Base-by-base conservation (phyloP, 2,113 vertebrate species). In the Siniperca chuatsi region DNA sequence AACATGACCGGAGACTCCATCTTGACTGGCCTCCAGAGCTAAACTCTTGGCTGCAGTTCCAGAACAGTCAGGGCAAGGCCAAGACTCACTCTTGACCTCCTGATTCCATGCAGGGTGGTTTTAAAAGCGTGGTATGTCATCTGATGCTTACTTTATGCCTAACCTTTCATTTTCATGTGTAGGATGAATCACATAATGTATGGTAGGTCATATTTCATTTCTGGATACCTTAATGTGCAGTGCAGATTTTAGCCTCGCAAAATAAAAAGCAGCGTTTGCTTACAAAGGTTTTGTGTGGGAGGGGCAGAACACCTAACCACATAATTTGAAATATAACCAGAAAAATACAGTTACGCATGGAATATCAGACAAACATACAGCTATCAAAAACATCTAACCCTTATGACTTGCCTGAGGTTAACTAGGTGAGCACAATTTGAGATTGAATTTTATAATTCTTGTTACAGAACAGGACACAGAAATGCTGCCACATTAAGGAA, bases 21-120 rank as follows among this genome's bases (percentile, higher is more conserved):
- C 79, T 87, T 82, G 55, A 82, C 58, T 66, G 66, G 87, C 74
- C 82, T 81, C 72, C 29, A 77, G 87, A 88, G 80, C 71, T 48
- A 55, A 79, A 84, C 61, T 87, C 78, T 92, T 92, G 91, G 87
- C 92, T 48, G 79, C 61, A 55, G 73, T 87, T 87, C 46, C 78
- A 23, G 37, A 75, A 82, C 50, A 82, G 62, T 75, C 29, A 2
- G 71, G 29, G 58, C 58, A 52, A 76, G 78, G 71, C 76, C 3
- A 71, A 78, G 37, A 60, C 73, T 75, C 52, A 0, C 37, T 75
- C 69, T 54, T 84, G 70, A 86, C 83, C 79, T 79, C 54, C 61
- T 64, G n/a, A 68, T 78, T 64, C 21, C 54, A 66, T 44, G 48
- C 52, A 55, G 15, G 1, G 55, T 66, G 48, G 23, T 61, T 82